A percentile compares a stretch with the other conserved stretches of the same genome.
Evolutionary conservation across 2,113 vertebrate species (phyloP).

Genomic region (Sardina pilchardus): DNA sequence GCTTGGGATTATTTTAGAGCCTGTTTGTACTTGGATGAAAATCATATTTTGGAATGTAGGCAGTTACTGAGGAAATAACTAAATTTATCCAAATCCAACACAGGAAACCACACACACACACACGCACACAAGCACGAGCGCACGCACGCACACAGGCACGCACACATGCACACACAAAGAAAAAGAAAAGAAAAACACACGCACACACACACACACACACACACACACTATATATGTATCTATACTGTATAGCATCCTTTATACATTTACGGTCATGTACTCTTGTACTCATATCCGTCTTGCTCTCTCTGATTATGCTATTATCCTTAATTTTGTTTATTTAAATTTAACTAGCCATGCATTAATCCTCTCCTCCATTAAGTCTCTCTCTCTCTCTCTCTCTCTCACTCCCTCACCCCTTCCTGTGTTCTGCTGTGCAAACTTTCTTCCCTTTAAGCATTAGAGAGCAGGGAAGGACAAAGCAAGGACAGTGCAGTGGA

Average conservation of each 20-base stretch:
- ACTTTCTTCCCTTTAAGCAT: background rate
- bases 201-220: too few relatives aligned
- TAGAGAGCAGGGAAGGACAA: constrained; percentile 1
- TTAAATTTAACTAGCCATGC: background rate
- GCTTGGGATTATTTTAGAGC: too few relatives aligned
- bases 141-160: too few relatives aligned
- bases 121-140: too few relatives aligned
- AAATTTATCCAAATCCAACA: too few relatives aligned
- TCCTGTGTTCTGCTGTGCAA: background rate
- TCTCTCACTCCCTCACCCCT: background rate
- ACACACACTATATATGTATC: background rate
- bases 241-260: background rate
- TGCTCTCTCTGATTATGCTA: background rate
- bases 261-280: background rate
- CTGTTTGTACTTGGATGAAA: too few relatives aligned
- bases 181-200: too few relatives aligned
- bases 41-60: too few relatives aligned
- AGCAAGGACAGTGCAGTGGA: constrained; percentile 12
- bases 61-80: too few relatives aligned
- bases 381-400: background rate
- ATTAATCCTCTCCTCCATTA: background rate
- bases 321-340: background rate
- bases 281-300: background rate
- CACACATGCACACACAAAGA: too few relatives aligned
- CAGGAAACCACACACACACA: too few relatives aligned